phyloP scores from a whole-genome alignment of 2,797 vertebrate species.

The Microcaecilia unicolor region DNA sequence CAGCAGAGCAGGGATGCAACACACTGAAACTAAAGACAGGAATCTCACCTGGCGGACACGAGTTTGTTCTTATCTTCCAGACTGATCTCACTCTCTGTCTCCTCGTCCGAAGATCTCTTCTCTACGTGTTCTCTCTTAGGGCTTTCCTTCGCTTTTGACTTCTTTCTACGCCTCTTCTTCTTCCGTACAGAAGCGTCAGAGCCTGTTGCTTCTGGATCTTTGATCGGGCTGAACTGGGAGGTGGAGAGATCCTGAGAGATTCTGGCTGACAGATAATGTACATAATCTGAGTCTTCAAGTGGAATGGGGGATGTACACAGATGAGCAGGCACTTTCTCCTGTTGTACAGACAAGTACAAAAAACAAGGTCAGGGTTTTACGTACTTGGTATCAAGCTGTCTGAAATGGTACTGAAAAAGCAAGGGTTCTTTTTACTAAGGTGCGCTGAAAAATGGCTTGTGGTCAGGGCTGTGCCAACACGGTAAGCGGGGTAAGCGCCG shows the following conservation, averaged over 20 bases:
- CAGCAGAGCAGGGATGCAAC: too few relatives aligned
- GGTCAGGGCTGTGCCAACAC: too few relatives aligned
- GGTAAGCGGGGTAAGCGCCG: too few relatives aligned
- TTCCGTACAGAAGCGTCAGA: constrained; percentile 2
- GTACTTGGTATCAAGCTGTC: not conserved
- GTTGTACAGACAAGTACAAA: not conserved
- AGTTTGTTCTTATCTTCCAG: constrained; percentile 22
- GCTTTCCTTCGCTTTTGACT: constrained; percentile 48
- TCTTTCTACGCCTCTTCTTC: constrained; percentile 65
- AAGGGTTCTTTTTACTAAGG: too few relatives aligned
- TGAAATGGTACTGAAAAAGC: too few relatives aligned
- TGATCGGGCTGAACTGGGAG: not conserved
- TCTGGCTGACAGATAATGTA: not conserved
- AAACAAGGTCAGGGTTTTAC: not conserved
- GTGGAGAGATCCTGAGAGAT: constrained; percentile 1
- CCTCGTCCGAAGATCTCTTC: constrained; percentile 59
- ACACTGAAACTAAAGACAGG: too few relatives aligned
- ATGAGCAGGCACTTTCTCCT: constrained; percentile 55
- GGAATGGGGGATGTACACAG: constrained; percentile 77
- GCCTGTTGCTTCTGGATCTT: not conserved
- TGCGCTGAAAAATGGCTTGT: too few relatives aligned
- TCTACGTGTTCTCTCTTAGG: not conserved
- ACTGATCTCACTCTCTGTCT: constrained; percentile 28
- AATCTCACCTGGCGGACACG: constrained; percentile 49
- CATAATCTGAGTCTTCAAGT: constrained; percentile 24